A percentile compares a stretch with the other conserved stretches of the same genome.
These are phyloP conservation scores for Leucosticte australis DNA, from an alignment of 2,113 vertebrate species.

Conservation along the genomic window DNA sequence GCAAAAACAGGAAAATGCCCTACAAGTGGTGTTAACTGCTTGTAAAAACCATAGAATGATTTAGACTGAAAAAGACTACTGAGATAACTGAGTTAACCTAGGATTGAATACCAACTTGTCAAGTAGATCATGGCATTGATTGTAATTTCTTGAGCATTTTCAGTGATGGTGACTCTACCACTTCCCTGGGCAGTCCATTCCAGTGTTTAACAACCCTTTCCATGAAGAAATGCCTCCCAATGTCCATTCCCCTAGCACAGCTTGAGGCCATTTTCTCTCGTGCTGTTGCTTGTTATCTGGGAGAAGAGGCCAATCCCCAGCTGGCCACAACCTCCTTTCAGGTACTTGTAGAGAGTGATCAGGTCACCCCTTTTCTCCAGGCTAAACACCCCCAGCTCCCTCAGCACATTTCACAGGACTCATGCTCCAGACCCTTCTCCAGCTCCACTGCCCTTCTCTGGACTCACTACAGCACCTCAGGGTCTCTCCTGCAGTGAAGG, in stretches of 20 bases:
- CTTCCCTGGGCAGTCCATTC: not conserved
- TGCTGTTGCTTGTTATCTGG: not conserved
- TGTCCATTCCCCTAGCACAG: not conserved
- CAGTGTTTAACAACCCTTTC: not conserved
- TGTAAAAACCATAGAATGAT: not conserved
- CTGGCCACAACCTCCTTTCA: not conserved
- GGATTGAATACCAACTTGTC: not conserved
- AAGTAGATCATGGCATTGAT: not conserved
- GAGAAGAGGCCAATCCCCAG: not conserved
- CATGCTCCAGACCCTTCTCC: not conserved
- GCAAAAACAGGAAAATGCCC: not conserved
- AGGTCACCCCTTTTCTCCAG: not conserved
- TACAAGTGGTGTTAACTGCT: not conserved
- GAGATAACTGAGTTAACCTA: not conserved
- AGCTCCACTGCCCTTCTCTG: not conserved
- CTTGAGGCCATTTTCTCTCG: fast-evolving
- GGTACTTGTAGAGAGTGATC: not conserved
- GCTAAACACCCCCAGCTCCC: not conserved
- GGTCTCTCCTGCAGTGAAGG: not conserved
- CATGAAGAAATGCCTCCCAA: not conserved
- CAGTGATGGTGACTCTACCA: not conserved
- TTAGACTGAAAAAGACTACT: not conserved
- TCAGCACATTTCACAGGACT: not conserved
- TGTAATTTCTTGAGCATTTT: not conserved
- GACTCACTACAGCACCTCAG: fast-evolving